Evolutionary conservation across 2,113 vertebrate species (phyloP).

Genomic region (Lota lota): DNA sequence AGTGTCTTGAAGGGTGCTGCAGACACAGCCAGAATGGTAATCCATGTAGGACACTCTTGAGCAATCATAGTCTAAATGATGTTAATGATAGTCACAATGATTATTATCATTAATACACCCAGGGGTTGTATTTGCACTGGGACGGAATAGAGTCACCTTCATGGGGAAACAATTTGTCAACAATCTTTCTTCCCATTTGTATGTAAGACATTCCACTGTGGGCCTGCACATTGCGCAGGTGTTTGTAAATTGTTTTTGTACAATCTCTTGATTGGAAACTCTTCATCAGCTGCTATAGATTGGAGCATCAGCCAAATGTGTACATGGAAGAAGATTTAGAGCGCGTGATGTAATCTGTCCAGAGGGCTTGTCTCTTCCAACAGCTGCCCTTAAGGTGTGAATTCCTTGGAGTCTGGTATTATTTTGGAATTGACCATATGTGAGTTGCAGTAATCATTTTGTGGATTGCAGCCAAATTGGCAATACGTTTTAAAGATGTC

Average conservation of each 20-base stretch:
- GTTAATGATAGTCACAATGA: conserved; percentile 10
- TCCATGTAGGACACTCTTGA: conserved; percentile 25
- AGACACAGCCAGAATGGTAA: conserved; percentile 27
- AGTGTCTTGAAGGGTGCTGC: conserved; percentile 38
- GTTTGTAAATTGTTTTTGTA: neutral
- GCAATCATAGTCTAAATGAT: conserved; percentile 22
- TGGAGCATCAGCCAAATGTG: conserved; percentile 16
- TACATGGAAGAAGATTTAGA: conserved; percentile 1
- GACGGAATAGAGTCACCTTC: too few relatives aligned
- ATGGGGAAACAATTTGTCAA: too few relatives aligned
- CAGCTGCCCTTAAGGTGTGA: conserved; percentile 25
- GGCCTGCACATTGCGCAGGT: neutral
- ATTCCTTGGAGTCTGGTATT: conserved; percentile 21
- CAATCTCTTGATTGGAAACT: neutral
- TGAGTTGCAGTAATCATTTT: conserved; percentile 19
- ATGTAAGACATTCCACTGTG: neutral
- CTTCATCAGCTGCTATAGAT: too few relatives aligned
- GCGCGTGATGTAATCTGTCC: conserved; percentile 12
- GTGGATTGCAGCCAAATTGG: conserved; percentile 12
- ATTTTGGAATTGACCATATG: neutral
- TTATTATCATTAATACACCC: neutral
- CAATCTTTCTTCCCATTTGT: too few relatives aligned
- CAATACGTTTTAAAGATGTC: conserved; percentile 1
- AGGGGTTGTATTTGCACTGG: too few relatives aligned
- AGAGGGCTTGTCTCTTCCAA: neutral